phyloP scores from a whole-genome alignment of 1,140 invertebrate genomes.

The Sycobia sp. region DNA sequence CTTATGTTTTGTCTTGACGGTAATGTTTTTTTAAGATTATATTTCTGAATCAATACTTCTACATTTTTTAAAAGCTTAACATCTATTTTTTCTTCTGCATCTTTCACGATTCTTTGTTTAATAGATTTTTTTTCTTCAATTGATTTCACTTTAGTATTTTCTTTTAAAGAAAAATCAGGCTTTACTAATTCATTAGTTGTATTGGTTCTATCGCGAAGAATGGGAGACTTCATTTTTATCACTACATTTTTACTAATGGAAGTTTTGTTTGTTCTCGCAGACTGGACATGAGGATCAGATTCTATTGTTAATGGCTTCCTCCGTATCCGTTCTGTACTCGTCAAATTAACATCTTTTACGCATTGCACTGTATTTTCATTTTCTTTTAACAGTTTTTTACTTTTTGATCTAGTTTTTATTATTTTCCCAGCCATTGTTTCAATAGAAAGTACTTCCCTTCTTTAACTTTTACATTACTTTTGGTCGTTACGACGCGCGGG shows the following conservation, averaged over 20 bases:
- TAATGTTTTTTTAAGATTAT: background rate
- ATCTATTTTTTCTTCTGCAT: background rate
- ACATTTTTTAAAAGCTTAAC: background rate
- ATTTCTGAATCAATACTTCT: background rate
- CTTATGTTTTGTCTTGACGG: too few relatives aligned
- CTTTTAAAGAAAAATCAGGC: slow-evolving; percentile 13
- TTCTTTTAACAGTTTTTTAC: background rate
- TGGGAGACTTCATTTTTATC: slow-evolving; percentile 23
- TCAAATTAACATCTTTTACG: background rate
- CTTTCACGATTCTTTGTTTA: background rate
- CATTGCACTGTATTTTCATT: slow-evolving; percentile 8
- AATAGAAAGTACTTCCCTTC: too few relatives aligned
- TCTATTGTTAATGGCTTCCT: background rate
- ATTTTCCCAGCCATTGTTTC: background rate
- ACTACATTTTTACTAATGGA: background rate
- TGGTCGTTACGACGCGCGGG: too few relatives aligned
- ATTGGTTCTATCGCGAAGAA: slow-evolving; percentile 42
- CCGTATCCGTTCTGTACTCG: background rate
- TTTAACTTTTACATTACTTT: too few relatives aligned
- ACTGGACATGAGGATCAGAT: slow-evolving; percentile 3
- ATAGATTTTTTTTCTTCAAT: background rate
- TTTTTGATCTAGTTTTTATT: background rate
- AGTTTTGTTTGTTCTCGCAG: background rate
- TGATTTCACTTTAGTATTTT: too few relatives aligned
- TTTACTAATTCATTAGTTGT: slow-evolving; percentile 29